Base-by-base conservation (phyloP, 2,113 vertebrate genomes). In the Nycticryphes semicollaris region DNA sequence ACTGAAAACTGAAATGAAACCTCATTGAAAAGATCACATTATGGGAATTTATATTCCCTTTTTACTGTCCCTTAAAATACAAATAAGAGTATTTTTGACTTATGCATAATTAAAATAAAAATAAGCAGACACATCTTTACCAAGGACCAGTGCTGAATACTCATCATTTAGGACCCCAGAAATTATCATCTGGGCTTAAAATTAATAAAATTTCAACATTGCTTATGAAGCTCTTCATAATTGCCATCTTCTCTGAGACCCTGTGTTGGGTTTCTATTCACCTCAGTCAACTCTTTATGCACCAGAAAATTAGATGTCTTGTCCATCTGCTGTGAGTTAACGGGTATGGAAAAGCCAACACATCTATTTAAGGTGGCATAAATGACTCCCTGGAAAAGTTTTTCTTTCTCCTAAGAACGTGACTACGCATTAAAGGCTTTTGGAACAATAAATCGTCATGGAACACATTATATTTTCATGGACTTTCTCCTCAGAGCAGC, bases 61-160 rank as follows among this genome's bases (percentile, higher is more conserved):
- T 94, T 86, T 84, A 79, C 67, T 57, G 45, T 69, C 81, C 74
- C 63, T 94, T 83, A 84, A 93, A 94, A 90, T 91, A 86, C 48
- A 93, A 94, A 84, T 77, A 93, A 66, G 83, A 50, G 62, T 84
- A 66, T 79, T 94, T 92, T 93, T 87, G 41, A 91, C 66, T 84
- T 91, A 54, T 5, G 15, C 33, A 59, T 43, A 94, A 93, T 60
- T 90, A 74, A 92, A 94, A 81, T 39, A 86, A 89, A 95, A 96
- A 92, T 56, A 84, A 95, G 57, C 31, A 84, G 79, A 39, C 4
- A 3, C 6, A 62, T 64, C 69, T 93, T 82, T 92, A 77, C 77
- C 79, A 70, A 93, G 66, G 0, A 5, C 54, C 35, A 56, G 28
- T n/a, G 56, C 66, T 75, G 86, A 94, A 72, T 21, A 60, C 56